Conservation (phyloP, 2,888 invertebrate genomes). For the Ecliptopera silaceata region DNA sequence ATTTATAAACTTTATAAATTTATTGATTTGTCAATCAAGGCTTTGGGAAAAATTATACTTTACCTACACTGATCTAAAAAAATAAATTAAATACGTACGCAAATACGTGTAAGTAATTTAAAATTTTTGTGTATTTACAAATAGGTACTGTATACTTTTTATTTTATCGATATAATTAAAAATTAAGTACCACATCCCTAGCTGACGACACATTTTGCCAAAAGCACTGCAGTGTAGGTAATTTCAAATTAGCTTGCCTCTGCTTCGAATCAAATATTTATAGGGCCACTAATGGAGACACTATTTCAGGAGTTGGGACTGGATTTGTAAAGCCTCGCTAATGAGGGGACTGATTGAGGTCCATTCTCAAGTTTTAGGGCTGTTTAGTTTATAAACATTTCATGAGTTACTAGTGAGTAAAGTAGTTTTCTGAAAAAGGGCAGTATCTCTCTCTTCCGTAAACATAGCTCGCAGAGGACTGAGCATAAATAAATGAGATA, state of each 20-base stretch:
- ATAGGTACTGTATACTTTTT: neutral
- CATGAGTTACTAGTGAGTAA: no score
- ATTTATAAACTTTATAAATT: conserved; percentile 10
- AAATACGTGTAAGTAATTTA: no score
- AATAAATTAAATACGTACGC: neutral
- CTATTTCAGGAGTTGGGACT: conserved; percentile 39
- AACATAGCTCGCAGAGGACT: no score
- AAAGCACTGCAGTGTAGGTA: conserved; percentile 61
- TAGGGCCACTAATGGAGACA: conserved; percentile 47
- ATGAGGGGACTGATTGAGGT: conserved; percentile 1
- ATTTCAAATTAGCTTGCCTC: conserved; percentile 62
- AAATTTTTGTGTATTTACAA: no score
- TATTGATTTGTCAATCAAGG: conserved; percentile 25
- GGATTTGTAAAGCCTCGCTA: conserved; percentile 20
- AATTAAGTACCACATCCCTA: conserved; percentile 42
- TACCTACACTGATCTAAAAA: no score
- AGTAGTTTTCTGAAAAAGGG: no score
- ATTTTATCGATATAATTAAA: conserved; percentile 1
- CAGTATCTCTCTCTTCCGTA: no score
- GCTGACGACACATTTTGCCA: conserved; percentile 47
- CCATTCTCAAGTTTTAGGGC: neutral
- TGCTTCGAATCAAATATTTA: conserved; percentile 59
- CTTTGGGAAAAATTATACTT: neutral
- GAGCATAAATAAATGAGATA: no score
- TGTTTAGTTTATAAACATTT: neutral